Evolutionary conservation across 2,888 invertebrate genomes (phyloP), one percentile per base, ranked within the genome.

Genomic region (Teleiodes luculella): DNA sequence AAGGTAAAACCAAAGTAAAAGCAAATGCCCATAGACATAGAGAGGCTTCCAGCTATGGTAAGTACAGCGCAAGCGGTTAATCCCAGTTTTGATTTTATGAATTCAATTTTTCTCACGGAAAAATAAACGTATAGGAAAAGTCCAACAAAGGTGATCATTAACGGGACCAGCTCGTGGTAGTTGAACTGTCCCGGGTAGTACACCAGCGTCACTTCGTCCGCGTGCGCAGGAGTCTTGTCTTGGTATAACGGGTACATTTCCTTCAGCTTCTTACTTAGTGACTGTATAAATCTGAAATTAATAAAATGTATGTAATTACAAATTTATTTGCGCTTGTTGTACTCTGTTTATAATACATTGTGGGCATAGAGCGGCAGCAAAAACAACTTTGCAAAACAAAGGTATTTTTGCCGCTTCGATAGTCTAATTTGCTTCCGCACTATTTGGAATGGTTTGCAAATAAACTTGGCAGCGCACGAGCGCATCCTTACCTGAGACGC

Each of bases 71-170:
- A 95, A 37, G 97, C 92, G 0, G 99, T 98, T 73, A 99, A 80
- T 78, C 94, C 93, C 13, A 94, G 77, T 83, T 97, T 97, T 0
- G 96, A 97, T 71, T 95, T 95, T 36, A 97, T 95, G 74, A 96
- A 92, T 79, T 98, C 98, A 58, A 99, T 97, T 90, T 99, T 99
- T 64, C 97, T 92, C 33, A 98, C 96, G 20, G 97, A 98, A 80
- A 98, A 98, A 75, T 98, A 98, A 30, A 98, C 94, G 74, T 98
- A 99, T 20, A 97, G 88, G 75, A 98, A 97, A 30, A 98, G 88
- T 13, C 97, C 91, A 2, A 96, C 83, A 72, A 98, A 98, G 1
- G 97, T 95, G 57, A 96, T 92, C 18, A 94, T 91, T 7, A 98
- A 86, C 0, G 98, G 98, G 28, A 97, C 91, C 55, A 96, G 93